Evolutionary conservation across 2,113 vertebrate genomes (phyloP), one percentile per base, ranked within the genome.

Genomic region (Xenopus laevis): DNA sequence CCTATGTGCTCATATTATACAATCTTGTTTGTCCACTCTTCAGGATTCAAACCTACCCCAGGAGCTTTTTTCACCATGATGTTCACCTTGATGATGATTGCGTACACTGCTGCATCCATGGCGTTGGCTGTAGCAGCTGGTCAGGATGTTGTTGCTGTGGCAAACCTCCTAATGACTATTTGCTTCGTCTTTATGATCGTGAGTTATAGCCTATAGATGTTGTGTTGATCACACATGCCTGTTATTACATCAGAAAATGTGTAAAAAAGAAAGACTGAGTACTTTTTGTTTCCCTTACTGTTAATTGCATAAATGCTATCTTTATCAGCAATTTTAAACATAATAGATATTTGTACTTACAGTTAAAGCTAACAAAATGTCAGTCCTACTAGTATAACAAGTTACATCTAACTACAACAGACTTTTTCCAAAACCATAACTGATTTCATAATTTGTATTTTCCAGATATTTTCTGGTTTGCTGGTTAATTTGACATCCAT

Each of bases 121-220:
- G 88, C 91, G 0, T 72, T 99, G 21, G 95, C 96, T 58, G 92
- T 98, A 70, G 93, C 94, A 0, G 86, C 95, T 1, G 95, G 95
- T 78, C 93, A 96, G 84, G 91, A 81, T 0, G 91, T 94, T 78
- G 92, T 95, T 0, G 84, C 95, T 44, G 72, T 97, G 21, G 95
- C 94, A 68, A 97, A 94, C 79, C 91, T 98, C 40, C 89, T 93
- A 81, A 86, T 91, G 87, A 97, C 93, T n/a, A 91, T 99, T 67
- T 0, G 68, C 4, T 96, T 93, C 65, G 91, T 98, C 63, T 96
- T 98, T 79, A 98, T 98, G 96, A 97, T 94, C 88, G 96, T 99
- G 75, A 92, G 82, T 83, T 63, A 27, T 27, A 50, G 15, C 4
- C 47, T 50, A 3, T 50, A 13, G 47, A 12, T 50, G 47, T 12